Conservation (phyloP, 1,140 invertebrate genomes). For the Pygmarrhopalites habei region DNA sequence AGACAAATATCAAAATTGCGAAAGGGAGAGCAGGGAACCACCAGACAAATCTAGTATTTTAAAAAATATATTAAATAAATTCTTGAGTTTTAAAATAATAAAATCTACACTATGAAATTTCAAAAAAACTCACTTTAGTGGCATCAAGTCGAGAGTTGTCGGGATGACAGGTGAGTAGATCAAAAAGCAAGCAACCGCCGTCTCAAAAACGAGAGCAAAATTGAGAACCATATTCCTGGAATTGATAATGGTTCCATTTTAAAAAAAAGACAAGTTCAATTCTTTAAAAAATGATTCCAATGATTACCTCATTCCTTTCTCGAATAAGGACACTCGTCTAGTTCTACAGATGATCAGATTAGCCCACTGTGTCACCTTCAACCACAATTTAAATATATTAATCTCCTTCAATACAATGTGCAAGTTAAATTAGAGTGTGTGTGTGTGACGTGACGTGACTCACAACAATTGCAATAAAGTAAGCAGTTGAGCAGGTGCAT, state of each 20-base stretch:
- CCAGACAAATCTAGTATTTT: slow-evolving; percentile 53
- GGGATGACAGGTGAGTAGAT: slow-evolving; percentile 48
- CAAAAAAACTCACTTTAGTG: slow-evolving; percentile 45
- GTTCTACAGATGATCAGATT: slow-evolving; percentile 64
- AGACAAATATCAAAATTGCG: slow-evolving; percentile 64
- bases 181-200: slow-evolving; percentile 59
- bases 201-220: slow-evolving; percentile 67
- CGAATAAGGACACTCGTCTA: slow-evolving; percentile 55
- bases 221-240: slow-evolving; percentile 66
- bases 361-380: slow-evolving; percentile 60
- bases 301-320: slow-evolving; percentile 57
- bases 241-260: too few relatives aligned
- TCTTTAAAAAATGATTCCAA: neutral
- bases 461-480: slow-evolving; percentile 61
- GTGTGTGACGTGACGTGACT: too few relatives aligned
- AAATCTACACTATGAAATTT: too few relatives aligned
- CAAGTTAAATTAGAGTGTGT: too few relatives aligned
- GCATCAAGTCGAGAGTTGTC: slow-evolving; percentile 49
- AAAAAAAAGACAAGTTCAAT: neutral
- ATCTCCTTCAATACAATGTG: too few relatives aligned
- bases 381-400: too few relatives aligned
- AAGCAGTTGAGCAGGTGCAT: slow-evolving; percentile 61
- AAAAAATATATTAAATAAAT: neutral
- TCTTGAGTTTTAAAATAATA: neutral
- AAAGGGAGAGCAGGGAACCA: slow-evolving; percentile 73